Percentiles rank a stretch among this genome's conserved stretches.
Evolutionary conservation across 2,113 vertebrate species (phyloP).

Genomic region (Neotoma lepida): DNA sequence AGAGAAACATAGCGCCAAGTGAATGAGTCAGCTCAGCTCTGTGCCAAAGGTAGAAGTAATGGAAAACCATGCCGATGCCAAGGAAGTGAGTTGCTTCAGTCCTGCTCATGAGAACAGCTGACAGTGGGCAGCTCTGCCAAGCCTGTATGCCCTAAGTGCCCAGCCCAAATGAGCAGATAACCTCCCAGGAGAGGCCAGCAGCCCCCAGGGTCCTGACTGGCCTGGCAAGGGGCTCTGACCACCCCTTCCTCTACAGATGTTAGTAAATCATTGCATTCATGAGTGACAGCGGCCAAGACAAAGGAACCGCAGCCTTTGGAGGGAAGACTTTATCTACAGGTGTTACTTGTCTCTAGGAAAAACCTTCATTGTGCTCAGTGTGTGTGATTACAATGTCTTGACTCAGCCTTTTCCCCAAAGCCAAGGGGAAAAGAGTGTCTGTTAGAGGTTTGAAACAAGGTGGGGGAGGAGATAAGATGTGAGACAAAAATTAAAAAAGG

Average conservation of each 20-base stretch:
- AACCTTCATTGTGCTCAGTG: not conserved
- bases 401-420: not conserved
- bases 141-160: not conserved
- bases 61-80: not conserved
- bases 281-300: not conserved
- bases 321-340: not conserved
- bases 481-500: not conserved
- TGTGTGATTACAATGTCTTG: not conserved
- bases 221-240: not conserved
- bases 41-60: not conserved
- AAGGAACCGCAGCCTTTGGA: not conserved
- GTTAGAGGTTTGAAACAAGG: not conserved
- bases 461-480: too few species aligned
- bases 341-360: not conserved
- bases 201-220: not conserved
- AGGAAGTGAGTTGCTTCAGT: not conserved
- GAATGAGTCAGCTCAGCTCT: not conserved
- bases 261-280: not conserved
- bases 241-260: not conserved
- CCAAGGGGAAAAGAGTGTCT: not conserved
- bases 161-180: not conserved
- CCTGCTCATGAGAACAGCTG: not conserved
- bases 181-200: not conserved
- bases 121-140: not conserved
- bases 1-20: not conserved